A percentile compares a stretch with the other conserved stretches of the same genome.
Conservation (phyloP, 2,113 vertebrate species). For the Cryptotis parvus region DNA sequence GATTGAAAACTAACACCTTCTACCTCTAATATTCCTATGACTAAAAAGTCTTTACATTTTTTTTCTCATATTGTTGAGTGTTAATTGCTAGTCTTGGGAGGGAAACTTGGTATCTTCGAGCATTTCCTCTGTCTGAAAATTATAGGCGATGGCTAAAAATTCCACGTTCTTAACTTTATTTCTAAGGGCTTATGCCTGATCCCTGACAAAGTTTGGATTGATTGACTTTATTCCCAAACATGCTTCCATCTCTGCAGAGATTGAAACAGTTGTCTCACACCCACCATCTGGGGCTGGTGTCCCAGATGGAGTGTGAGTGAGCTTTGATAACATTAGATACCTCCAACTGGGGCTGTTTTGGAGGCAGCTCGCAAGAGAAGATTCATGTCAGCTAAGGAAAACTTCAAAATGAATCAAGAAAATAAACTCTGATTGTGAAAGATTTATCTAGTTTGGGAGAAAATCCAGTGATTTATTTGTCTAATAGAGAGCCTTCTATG, state of each 20-base stretch:
- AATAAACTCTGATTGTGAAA: not conserved
- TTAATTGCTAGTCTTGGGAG: not conserved
- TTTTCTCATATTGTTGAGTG: not conserved
- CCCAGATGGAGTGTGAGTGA: slow-evolving; percentile 1
- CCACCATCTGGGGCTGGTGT: not conserved
- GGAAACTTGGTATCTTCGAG: not conserved
- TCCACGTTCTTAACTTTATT: not conserved
- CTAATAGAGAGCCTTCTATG: not conserved
- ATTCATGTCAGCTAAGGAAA: not conserved
- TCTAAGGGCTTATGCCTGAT: not conserved
- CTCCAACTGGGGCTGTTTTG: not conserved
- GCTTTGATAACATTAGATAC: slow-evolving; percentile 8
- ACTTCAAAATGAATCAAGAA: not conserved
- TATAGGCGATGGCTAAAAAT: no score
- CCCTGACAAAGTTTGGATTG: not conserved
- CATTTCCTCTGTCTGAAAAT: no score
- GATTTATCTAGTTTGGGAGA: not conserved
- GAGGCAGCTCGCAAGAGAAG: not conserved
- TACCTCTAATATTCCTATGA: not conserved
- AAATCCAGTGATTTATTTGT: slow-evolving; percentile 33
- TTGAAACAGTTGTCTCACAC: not conserved
- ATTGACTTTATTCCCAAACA: slow-evolving; percentile 8
- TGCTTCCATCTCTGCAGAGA: slow-evolving; percentile 6
- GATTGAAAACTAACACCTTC: not conserved
- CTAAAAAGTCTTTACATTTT: not conserved